phyloP scores from a whole-genome alignment of 2,888 invertebrate species.

The Drosophila tripunctata region DNA sequence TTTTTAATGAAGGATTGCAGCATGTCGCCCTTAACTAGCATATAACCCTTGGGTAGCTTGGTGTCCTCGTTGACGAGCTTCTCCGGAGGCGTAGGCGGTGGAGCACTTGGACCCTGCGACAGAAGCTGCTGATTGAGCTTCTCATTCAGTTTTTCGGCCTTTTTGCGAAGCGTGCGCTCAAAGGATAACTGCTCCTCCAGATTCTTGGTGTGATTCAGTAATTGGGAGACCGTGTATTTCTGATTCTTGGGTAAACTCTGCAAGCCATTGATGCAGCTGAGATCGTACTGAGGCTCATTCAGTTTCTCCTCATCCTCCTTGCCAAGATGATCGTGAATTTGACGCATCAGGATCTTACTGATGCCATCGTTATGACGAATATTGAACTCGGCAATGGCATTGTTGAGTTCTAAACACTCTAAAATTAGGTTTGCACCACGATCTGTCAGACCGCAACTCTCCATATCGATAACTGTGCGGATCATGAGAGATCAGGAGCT shows the following conservation, averaged over 20 bases:
- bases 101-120: slow-evolving; percentile 75
- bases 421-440: slow-evolving; percentile 86
- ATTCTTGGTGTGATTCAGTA: slow-evolving; percentile 79
- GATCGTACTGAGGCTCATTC: slow-evolving; percentile 75
- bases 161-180: slow-evolving; percentile 87
- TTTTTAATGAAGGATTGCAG: slow-evolving; percentile 75
- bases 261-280: slow-evolving; percentile 57
- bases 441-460: slow-evolving; percentile 90
- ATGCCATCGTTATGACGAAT: slow-evolving; percentile 87
- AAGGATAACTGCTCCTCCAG: slow-evolving; percentile 87
- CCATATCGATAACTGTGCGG: slow-evolving; percentile 88
- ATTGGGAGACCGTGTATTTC: slow-evolving; percentile 69
- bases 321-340: slow-evolving; percentile 85
- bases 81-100: background rate
- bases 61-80: slow-evolving; percentile 41
- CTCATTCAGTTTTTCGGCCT: slow-evolving; percentile 87
- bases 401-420: slow-evolving; percentile 87
- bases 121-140: slow-evolving; percentile 87
- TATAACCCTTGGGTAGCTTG: slow-evolving; percentile 74
- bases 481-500: background rate
- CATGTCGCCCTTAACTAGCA: slow-evolving; percentile 69
- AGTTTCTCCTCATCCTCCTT: slow-evolving; percentile 75
- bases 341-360: slow-evolving; percentile 85
- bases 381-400: slow-evolving; percentile 88
- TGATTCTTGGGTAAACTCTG: slow-evolving; percentile 67